A percentile compares a stretch with the other conserved stretches of the same genome.
These are phyloP conservation scores for Deroptyus accipitrinus DNA, from an alignment of 2,113 vertebrate species.

Conservation along the genomic window DNA sequence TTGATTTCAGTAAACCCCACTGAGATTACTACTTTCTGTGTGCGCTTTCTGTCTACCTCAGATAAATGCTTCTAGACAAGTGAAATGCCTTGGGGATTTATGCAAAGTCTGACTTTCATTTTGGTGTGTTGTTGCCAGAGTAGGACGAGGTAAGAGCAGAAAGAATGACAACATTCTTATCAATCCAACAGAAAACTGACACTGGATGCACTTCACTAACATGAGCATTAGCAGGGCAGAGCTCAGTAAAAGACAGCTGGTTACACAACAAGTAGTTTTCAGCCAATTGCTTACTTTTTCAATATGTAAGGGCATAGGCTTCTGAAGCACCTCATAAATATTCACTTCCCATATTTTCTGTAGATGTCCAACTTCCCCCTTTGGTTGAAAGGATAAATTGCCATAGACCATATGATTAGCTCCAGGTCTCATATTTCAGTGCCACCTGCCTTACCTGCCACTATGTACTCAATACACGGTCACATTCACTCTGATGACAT, in stretches of 20 bases:
- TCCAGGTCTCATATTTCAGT: background rate
- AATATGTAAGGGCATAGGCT: background rate
- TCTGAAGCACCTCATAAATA: background rate
- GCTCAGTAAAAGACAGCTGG: background rate
- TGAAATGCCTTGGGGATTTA: background rate
- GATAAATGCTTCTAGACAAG: background rate
- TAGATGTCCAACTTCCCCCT: background rate
- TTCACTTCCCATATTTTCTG: background rate
- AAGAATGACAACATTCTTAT: background rate
- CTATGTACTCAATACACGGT: background rate
- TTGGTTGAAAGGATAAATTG: background rate
- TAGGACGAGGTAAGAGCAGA: background rate
- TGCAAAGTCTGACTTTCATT: background rate
- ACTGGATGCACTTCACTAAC: background rate
- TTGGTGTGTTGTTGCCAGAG: background rate
- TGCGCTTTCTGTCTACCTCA: background rate
- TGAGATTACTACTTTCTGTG: background rate
- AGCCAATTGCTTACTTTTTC: background rate
- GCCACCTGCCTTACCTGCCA: background rate
- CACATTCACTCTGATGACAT: background rate
- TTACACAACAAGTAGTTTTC: background rate
- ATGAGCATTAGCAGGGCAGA: background rate
- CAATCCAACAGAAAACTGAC: background rate
- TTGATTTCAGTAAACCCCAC: background rate
- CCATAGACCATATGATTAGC: background rate